phyloP scores from a whole-genome alignment of 37 sponge, comb jelly and placozoan genomes.

The Petrosia ficiformis region DNA sequence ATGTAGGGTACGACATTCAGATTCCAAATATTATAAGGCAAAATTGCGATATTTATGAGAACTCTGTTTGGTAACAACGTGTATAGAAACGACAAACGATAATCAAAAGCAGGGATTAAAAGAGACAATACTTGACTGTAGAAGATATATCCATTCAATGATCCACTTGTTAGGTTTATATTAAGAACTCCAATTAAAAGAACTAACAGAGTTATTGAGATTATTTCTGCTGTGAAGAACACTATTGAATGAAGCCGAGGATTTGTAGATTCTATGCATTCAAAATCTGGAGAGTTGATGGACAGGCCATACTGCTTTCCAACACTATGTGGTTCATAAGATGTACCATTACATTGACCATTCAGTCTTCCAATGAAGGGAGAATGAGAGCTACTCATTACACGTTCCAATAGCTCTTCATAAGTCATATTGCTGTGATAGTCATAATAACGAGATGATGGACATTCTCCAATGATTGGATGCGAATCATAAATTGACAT shows the following conservation, averaged over 20 bases:
- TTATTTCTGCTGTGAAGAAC: neutral
- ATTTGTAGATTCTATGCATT: neutral
- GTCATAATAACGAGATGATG: too few species aligned
- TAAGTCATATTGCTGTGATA: too few species aligned
- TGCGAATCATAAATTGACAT: too few species aligned
- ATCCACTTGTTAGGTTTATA: conserved; percentile 11
- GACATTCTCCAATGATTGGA: too few species aligned
- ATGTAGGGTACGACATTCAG: conserved; percentile 1
- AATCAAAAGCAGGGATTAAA: neutral
- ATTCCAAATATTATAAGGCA: conserved; percentile 19
- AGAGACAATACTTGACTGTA: conserved; percentile 4
- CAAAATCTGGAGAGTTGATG: neutral
- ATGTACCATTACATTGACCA: too few species aligned
- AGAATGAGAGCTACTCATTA: too few species aligned
- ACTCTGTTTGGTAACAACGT: neutral
- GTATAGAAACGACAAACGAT: neutral
- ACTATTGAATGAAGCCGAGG: neutral
- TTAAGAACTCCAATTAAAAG: conserved; percentile 7
- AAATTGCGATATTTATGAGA: neutral
- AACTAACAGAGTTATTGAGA: conserved; percentile 8
- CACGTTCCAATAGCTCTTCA: too few species aligned
- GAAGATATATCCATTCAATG: conserved; percentile 20
- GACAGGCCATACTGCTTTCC: neutral
- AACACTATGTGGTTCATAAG: neutral
- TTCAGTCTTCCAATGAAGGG: too few species aligned